Evolutionary conservation across 64 coral and sea anemone genomes (phyloP), one percentile per base, ranked within the genome.

Genomic region (Stichodactyla mertensii): DNA sequence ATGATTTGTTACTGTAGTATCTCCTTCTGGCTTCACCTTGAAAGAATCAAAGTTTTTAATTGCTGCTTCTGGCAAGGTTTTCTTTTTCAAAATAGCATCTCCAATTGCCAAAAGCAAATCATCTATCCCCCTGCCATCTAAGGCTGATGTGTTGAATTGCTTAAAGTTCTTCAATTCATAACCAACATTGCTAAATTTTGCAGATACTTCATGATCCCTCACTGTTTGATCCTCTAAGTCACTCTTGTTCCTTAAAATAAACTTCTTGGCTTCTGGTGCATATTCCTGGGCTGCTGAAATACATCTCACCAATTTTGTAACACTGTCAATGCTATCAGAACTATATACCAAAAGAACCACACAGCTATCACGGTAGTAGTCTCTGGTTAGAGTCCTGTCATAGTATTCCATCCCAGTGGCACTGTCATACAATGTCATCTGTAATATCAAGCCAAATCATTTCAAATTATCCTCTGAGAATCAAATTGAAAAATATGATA

Each of bases 261-360:
- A n/a, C 28, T 64, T 64, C 0, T 12, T 64, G 10, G 79, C 90
- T 10, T 83, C 78, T 23, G 85, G 85, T 51, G 61, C 90, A 70
- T 87, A 28, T 11, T 58, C 7, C 16, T 77, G 66, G 5, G 52
- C 90, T 4, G 69, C 71, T 10, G 14, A 5, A 12, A 87, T 45
- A 83, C 18, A 92, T 5, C 60, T 28, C 71, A 51, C 14, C 51
- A 92, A 20, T 20, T 82, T 56, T 23, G 58, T 71, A 56, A 87
- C 78, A 15, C 81, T 85, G 1, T 52, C 0, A 12, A 69, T 92
- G 31, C 81, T 53, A 22, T 87, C 85, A 9, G 85, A 16, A 28
- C 85, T 87, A 22, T 92, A 92, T 64, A 92, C 90, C 10, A 87
- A 61, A 69, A 92, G 78, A 5, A 77, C 90, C n/a, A 67, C 54